Base-by-base conservation (phyloP, 37 sponge, comb jelly and placozoan species). In the Halichondria panicea region DNA sequence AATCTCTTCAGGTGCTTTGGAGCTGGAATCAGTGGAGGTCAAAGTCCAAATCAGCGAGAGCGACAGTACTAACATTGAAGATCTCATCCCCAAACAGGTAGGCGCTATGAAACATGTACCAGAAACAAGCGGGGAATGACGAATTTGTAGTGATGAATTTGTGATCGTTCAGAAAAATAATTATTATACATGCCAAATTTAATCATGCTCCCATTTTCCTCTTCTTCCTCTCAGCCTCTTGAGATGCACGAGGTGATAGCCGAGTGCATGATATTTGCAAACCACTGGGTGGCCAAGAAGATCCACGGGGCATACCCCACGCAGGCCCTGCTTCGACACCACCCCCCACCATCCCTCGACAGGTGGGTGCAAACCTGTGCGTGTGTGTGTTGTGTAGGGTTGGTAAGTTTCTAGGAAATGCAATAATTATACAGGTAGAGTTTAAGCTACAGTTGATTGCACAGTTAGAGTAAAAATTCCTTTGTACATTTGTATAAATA, bases 261-360 rank as follows among this genome's bases (percentile, higher is more conserved):
- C 28, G 92, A 91, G 70, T 87, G 88, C 33, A 91, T 91, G 92
- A 91, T 91, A 46, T 87, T 83, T 82, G 84, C 92, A 58, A 91
- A 91, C 48, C 70, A 83, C 31, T 87, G 72, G 84, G 89, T 91
- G 40, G 92, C 92, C 36, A 91, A 87, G 62, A 78, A 68, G 73
- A 66, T 91, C 0, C 55, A 60, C 31, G 37, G 63, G 11, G 39
- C 55, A 55, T 78, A 74, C 25, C 92, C 92, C 9, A 76, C 92
- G 12, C 39, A 38, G 12, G 50, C 92, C 19, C 80, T 91, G 61
- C 79, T 91, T 15, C 52, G 91, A 50, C 39, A 25, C 21, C 59
- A 75, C 42, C 71, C 84, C 11, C 65, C 78, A 27, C 78, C 78
- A 12, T 36, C 55, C 15, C 66, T 13, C 5, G 56, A 63, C 27